Conservation (phyloP, 2,113 vertebrate species). For the Dicentrarchus labrax region DNA sequence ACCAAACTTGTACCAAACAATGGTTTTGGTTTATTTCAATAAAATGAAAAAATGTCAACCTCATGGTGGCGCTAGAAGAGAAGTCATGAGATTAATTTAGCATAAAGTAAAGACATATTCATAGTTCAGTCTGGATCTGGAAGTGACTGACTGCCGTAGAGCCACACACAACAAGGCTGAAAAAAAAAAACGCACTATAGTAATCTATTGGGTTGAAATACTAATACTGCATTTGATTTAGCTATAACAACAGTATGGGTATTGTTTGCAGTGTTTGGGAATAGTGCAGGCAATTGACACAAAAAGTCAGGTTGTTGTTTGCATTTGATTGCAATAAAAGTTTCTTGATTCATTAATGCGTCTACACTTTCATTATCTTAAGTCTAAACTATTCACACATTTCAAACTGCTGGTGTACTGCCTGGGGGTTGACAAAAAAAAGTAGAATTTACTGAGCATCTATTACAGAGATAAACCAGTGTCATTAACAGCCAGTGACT, state of each 20-base stretch:
- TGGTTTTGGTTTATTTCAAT: too few species aligned
- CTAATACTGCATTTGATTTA: background rate
- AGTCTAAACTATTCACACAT: constrained; percentile 1
- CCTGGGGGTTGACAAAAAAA: background rate
- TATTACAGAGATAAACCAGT: background rate
- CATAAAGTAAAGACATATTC: background rate
- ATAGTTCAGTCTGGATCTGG: background rate
- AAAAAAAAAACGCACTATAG: background rate
- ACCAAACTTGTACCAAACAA: background rate
- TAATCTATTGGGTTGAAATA: background rate
- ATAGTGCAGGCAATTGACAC: background rate
- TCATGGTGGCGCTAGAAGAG: background rate
- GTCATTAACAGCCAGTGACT: background rate
- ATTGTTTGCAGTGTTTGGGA: background rate
- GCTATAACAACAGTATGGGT: background rate
- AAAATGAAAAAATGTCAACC: background rate
- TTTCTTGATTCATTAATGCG: too few species aligned
- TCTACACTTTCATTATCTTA: background rate
- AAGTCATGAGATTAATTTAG: too few species aligned
- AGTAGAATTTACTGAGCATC: background rate
- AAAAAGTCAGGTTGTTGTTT: background rate
- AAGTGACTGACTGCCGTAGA: background rate
- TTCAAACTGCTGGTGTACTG: background rate
- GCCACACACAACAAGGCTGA: too few species aligned
- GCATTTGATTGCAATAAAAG: background rate